A percentile compares a stretch with the other conserved stretches of the same genome.
Conservation (phyloP, 2,113 vertebrate genomes). For the Neotoma lepida region DNA sequence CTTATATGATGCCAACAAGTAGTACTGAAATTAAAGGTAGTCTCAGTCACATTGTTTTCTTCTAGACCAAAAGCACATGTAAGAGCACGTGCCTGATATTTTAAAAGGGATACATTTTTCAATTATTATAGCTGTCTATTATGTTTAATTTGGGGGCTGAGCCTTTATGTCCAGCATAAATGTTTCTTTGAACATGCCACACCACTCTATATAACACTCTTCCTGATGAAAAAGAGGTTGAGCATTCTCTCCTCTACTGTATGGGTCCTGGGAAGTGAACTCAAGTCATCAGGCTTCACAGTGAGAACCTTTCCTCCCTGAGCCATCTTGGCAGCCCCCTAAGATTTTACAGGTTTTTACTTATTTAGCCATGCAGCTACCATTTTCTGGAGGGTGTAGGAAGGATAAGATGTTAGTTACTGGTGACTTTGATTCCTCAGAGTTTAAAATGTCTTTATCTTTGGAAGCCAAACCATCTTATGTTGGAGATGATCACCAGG, state of each 20-base stretch:
- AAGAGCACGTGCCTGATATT: neutral
- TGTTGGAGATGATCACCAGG: neutral
- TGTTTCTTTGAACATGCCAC: neutral
- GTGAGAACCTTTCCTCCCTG: neutral
- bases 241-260: neutral
- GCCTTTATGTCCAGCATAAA: neutral
- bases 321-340: too few species aligned
- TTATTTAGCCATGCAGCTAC: neutral
- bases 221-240: neutral
- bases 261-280: neutral
- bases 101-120: neutral
- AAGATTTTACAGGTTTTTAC: neutral
- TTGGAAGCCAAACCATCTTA: neutral
- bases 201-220: neutral
- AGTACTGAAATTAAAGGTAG: neutral
- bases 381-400: neutral
- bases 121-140: constrained; percentile 18
- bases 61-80: neutral
- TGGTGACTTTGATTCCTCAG: neutral
- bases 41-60: neutral
- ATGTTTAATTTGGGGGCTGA: neutral
- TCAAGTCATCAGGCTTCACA: neutral
- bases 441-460: neutral
- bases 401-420: neutral
- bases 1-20: neutral